A percentile compares a stretch with the other conserved stretches of the same genome.
These are phyloP conservation scores for Eptesicus fuscus DNA, from an alignment of 2,113 vertebrate species.

Conservation along the genomic window DNA sequence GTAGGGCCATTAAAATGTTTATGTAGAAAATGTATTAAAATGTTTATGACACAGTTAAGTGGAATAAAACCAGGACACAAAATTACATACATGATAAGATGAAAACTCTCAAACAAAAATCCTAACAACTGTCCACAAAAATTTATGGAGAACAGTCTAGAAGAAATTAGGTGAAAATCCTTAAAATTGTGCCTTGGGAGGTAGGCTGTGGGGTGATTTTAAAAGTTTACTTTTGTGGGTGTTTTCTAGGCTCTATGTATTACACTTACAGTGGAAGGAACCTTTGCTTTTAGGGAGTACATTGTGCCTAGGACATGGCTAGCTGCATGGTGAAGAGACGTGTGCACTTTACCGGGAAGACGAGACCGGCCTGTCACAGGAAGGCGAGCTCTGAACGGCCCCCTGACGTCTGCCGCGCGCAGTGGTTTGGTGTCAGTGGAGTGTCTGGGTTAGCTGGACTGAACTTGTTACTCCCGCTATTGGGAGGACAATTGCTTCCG, in stretches of 20 bases:
- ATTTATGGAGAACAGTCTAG: not conserved
- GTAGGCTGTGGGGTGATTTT: not conserved
- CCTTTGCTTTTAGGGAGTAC: not conserved
- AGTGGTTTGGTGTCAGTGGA: not conserved
- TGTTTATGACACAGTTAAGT: not conserved
- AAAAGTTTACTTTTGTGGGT: not conserved
- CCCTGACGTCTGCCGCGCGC: not conserved
- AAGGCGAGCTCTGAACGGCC: not conserved
- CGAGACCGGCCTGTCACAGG: not conserved
- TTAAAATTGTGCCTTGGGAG: not conserved
- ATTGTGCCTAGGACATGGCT: not conserved
- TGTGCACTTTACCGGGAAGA: not conserved
- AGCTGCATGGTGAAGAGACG: not conserved
- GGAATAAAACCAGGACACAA: not conserved
- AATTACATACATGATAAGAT: not conserved
- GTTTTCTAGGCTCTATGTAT: not conserved
- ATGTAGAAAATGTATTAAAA: not conserved
- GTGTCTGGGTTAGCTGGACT: not conserved
- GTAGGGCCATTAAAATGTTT: not conserved
- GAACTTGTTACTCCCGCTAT: not conserved
- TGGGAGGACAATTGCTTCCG: not conserved
- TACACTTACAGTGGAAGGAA: not conserved
- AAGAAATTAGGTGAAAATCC: constrained; percentile 9
- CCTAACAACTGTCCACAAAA: not conserved
- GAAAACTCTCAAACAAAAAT: not conserved